Base-by-base conservation (phyloP, 2,113 vertebrate genomes). In the Anseranas semipalmata region DNA sequence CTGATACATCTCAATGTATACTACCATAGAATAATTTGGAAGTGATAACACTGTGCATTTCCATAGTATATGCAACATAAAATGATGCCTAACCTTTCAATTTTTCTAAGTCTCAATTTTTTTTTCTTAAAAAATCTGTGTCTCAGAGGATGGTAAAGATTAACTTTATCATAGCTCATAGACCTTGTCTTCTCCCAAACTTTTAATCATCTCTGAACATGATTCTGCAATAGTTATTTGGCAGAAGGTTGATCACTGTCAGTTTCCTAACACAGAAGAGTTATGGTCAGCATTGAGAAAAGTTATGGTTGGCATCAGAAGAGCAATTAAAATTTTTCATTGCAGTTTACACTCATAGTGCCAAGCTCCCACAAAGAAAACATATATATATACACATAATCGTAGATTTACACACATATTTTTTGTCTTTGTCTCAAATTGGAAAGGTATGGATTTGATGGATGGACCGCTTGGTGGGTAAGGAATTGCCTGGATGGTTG, bases 331-430 rank as follows among this genome's bases (percentile, higher is more conserved):
- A 53, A 10, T 3, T 87, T 87, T 92, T 41, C 6, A 24, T 2
- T 77, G 59, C 6, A 50, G 17, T 80, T 86, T 76, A 45, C 0
- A 0, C 6, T 48, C 30, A 30, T 2, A 33, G 39, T 4, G 70
- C 60, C 35, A 74, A 77, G 15, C 8, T 14, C 8, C 9, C 6
- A 2, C 1, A 56, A 65, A 74, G 70, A 8, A 85, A 78, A 59
- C 15, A 7, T 41, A 50, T 5, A 1, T 35, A 7, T 14, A 8
- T 37, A 6, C 18, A 48, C 3, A 11, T 43, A 58, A 81, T 11
- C 27, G 63, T 17, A 45, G 1, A 2, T 15, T 3, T 6, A 37
- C 19, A 76, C 15, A 13, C 0, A 0, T 9, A 15, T 62, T 74
- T 84, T n/a, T n/a, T n/a, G n/a, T n/a, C n/a, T n/a, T n/a, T n/a